These are phyloP conservation scores for Netelia fuscicornis DNA, from an alignment of 2,888 invertebrate species.

Conservation along the genomic window DNA sequence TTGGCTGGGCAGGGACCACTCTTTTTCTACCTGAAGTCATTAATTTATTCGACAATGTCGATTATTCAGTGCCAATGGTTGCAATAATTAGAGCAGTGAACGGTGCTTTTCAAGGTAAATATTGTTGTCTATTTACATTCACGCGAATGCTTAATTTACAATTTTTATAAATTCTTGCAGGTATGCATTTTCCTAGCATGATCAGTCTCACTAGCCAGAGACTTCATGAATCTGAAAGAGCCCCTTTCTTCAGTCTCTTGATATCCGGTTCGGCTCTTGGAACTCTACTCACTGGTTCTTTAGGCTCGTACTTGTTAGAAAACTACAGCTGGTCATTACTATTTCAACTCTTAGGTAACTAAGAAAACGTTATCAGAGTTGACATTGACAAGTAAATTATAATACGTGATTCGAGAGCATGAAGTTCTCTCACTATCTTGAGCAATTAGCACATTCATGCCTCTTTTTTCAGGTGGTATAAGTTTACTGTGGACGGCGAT, in stretches of 20 bases:
- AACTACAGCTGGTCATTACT: constrained; percentile 89
- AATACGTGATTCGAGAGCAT: no score
- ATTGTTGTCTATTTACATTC: not conserved
- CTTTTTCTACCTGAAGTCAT: constrained; percentile 87
- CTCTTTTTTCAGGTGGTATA: constrained; percentile 84
- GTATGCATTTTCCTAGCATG: constrained; percentile 89
- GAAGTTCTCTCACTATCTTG: no score
- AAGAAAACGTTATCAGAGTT: not conserved
- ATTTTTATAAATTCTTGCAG: constrained; percentile 67
- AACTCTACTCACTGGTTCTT: constrained; percentile 88
- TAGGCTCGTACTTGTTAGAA: constrained; percentile 89
- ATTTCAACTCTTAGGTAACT: constrained; percentile 87
- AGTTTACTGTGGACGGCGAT: constrained; percentile 87
- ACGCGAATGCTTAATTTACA: not conserved
- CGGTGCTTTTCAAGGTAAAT: constrained; percentile 88
- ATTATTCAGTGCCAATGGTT: constrained; percentile 86
- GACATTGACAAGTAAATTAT: no score
- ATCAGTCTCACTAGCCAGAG: constrained; percentile 89
- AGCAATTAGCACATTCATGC: no score
- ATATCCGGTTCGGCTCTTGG: constrained; percentile 88
- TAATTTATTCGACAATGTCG: constrained; percentile 83
- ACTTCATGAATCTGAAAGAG: constrained; percentile 88
- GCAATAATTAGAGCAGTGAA: constrained; percentile 87
- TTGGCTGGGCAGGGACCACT: constrained; percentile 87
- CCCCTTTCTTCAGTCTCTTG: constrained; percentile 89